Evolutionary conservation across 1,140 invertebrate species (phyloP), one percentile per base, ranked within the genome.

Genomic region (Pteromalus puparum): DNA sequence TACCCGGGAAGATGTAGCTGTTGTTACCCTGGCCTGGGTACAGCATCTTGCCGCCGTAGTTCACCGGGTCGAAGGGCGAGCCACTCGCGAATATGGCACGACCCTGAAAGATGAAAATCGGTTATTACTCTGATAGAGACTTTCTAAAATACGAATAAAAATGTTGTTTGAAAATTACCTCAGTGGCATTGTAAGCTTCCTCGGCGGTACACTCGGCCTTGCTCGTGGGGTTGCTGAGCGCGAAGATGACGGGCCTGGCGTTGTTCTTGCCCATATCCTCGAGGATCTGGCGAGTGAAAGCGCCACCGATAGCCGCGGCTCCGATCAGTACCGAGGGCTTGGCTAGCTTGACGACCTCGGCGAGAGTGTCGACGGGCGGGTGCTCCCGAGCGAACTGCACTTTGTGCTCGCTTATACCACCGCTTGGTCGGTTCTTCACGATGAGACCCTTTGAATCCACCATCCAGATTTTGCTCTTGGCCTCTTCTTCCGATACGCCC

Each of bases 171-270:
- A 48, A 82, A 89, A 91, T 93, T 92, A 97, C 97, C 89, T 98
- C 94, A 1, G 98, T 98, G 88, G 96, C 91, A 65, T 91, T 95
- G 90, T 99, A 99, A 2, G 98, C 98, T 89, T 98, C 94, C 91
- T 98, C 97, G 26, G 98, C 98, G n/a, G 98, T 99, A 90, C 98
- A 99, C 93, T 99, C 98, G 5, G 98, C 98, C 93, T 99, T 98
- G 90, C 95, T 96, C 15, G 98, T 99, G 68, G 98, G 98, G 94
- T 99, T 99, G 89, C 98, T 99, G 2, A 99, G 93, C 21, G 98
- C 98, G 92, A 99, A 99, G 84, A 99, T 98, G 65, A 99, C 95
- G 0, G 98, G 98, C 48, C 93, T 93, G 21, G 95, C 93, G 89
- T 97, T 97, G 89, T 96, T 94, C 26, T 93, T 93, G 5, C 94